phyloP scores from a whole-genome alignment of 2,888 invertebrate genomes.

The Pseudolycoriella hygida region DNA sequence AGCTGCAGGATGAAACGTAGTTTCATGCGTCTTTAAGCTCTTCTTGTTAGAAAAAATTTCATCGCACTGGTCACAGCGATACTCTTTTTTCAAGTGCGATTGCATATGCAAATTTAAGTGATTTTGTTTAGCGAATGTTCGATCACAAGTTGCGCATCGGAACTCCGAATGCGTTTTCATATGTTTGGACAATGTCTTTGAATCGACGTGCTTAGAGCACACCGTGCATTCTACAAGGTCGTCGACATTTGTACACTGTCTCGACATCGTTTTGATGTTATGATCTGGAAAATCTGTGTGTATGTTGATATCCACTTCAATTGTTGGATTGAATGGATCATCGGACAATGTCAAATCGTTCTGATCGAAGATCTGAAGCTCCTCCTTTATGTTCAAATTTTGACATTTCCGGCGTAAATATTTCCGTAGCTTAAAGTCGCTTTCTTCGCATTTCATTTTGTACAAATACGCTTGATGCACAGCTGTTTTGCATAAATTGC shows the following conservation, averaged over 20 bases:
- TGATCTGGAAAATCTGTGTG: background rate
- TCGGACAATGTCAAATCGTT: constrained; percentile 3
- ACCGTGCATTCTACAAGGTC: too few species aligned
- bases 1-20: too few species aligned
- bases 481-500: constrained; percentile 9
- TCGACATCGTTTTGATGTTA: too few species aligned
- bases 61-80: constrained; percentile 1
- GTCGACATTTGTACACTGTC: too few species aligned
- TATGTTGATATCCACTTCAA: background rate
- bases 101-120: constrained; percentile 9
- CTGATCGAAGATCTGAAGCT: background rate
- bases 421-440: constrained; percentile 8
- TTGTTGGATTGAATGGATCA: constrained; percentile 5
- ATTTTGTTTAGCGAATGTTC: constrained; percentile 9
- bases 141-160: constrained; percentile 8
- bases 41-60: too few species aligned
- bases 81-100: constrained; percentile 6
- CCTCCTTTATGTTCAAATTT: background rate
- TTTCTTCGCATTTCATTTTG: constrained; percentile 10
- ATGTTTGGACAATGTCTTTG: too few species aligned
- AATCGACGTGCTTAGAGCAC: too few species aligned
- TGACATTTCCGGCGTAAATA: background rate
- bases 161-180: too few species aligned
- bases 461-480: constrained; percentile 8
- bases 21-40: too few species aligned